Evolutionary conservation across 1,140 invertebrate species (phyloP).

Genomic region (Bicyclus anynana): DNA sequence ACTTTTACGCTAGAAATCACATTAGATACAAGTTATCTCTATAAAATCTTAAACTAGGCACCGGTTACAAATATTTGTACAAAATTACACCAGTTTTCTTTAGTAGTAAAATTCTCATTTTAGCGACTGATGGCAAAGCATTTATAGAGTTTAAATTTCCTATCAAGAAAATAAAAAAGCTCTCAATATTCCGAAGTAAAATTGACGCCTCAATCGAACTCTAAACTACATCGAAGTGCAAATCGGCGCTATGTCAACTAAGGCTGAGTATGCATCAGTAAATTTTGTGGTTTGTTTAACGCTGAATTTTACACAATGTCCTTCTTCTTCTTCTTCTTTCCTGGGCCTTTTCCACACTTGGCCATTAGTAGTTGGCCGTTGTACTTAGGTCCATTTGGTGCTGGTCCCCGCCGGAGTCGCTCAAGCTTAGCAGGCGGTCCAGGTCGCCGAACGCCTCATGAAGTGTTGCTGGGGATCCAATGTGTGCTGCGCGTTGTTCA

Average conservation of each 20-base stretch:
- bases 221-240: not conserved
- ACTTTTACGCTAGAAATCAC: too few species aligned
- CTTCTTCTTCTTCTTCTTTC: too few species aligned
- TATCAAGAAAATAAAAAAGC: not conserved
- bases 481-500: too few species aligned
- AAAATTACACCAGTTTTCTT: not conserved
- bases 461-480: too few species aligned
- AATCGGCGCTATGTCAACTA: not conserved
- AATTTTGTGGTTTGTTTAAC: too few species aligned
- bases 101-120: not conserved
- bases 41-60: not conserved
- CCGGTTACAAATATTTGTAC: not conserved
- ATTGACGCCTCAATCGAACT: not conserved
- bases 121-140: not conserved
- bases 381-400: too few species aligned
- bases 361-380: too few species aligned
- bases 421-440: too few species aligned
- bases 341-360: too few species aligned
- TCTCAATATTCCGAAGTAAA: not conserved
- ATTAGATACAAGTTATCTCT: not conserved
- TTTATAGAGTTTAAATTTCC: not conserved
- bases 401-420: too few species aligned
- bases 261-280: not conserved
- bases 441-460: too few species aligned
- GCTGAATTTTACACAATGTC: too few species aligned